Evolutionary conservation across 1,140 invertebrate genomes (phyloP), one percentile per base, ranked within the genome.

Genomic region (Drosophila pseudoananassae): DNA sequence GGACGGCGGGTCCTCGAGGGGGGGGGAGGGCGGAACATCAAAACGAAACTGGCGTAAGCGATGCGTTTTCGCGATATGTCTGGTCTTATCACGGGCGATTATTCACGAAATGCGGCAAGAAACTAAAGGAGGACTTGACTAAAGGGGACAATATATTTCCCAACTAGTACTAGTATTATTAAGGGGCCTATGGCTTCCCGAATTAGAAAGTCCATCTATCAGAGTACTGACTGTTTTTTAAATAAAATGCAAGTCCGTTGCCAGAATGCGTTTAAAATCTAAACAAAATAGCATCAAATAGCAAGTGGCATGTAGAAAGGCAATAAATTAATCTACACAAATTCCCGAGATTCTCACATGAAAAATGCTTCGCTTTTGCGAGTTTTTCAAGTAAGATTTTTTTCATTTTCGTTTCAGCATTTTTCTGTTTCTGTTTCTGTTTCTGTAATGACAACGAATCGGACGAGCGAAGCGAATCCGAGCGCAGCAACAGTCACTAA

Each of bases 241-340:
- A 43, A 43, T 6, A 43, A 43, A 43, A 43, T 15, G 10, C 6
- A 43, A 43, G 5, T 40, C 12, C n/a, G 27, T 8, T 31, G 31
- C 23, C 31, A 69, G 63, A 75, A 76, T 66, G 61, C 31, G 29
- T 64, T 73, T 40, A 56, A 56, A 64, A 63, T 69, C 47, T 31
- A 49, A 69, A 60, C 58, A 60, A 60, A 69, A 75, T 59, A 69
- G 31, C 47, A 65, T 58, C 54, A 77, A 68, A 82, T 78, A 33
- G 60, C 33, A 63, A 82, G 49, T 78, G 49, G 57, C 81, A 72
- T 78, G 81, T 66, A 63, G 3, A 69, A 78, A 78, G 54, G 51
- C 66, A 66, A 85, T 85, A 87, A 85, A 85, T 85, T 85, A 82
- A 87, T 85, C 78, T 87, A 63, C 47, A 87, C 56, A 88, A 82